Percentiles rank a stretch among this genome's conserved stretches.
Conservation (phyloP, 2,113 vertebrate species). For the Acanthochromis polyacanthus region DNA sequence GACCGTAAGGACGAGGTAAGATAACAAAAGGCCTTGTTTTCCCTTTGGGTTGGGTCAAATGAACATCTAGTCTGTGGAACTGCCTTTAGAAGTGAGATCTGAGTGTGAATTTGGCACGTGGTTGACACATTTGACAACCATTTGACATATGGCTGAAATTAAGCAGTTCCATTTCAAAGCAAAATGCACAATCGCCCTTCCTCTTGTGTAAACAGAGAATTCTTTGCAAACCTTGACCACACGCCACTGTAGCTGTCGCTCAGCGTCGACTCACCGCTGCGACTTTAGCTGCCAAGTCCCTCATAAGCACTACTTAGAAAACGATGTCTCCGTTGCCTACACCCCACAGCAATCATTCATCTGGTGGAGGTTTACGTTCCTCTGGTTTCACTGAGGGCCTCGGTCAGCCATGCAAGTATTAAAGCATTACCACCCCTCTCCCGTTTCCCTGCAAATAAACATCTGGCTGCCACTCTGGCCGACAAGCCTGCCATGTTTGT, state of each 20-base stretch:
- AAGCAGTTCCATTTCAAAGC: conserved; percentile 65
- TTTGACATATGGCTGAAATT: conserved; percentile 72
- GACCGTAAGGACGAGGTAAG: conserved; percentile 89
- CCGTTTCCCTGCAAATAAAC: conserved; percentile 74
- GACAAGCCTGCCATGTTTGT: conserved; percentile 64
- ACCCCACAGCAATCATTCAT: conserved; percentile 46
- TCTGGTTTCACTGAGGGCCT: conserved; percentile 30
- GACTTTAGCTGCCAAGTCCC: conserved; percentile 37
- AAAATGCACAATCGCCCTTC: conserved; percentile 27
- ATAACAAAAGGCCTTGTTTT: too few relatives aligned
- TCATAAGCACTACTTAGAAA: conserved; percentile 29
- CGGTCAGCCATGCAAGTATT: conserved; percentile 55
- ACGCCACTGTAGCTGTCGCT: conserved; percentile 50
- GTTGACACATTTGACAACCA: conserved; percentile 58
- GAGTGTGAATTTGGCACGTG: conserved; percentile 54
- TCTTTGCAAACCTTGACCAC: conserved; percentile 33
- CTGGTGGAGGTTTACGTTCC: conserved; percentile 57
- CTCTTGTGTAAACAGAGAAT: conserved; percentile 59
- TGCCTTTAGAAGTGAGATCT: conserved; percentile 46
- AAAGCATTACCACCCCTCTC: conserved; percentile 72
- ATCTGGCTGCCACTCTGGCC: conserved; percentile 59
- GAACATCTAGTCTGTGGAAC: conserved; percentile 17
- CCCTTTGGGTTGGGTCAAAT: neutral
- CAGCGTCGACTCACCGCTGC: conserved; percentile 14
- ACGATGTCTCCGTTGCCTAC: conserved; percentile 14